Evolutionary conservation across 2,113 vertebrate species (phyloP).

Genomic region (Copsychus sechellarum): DNA sequence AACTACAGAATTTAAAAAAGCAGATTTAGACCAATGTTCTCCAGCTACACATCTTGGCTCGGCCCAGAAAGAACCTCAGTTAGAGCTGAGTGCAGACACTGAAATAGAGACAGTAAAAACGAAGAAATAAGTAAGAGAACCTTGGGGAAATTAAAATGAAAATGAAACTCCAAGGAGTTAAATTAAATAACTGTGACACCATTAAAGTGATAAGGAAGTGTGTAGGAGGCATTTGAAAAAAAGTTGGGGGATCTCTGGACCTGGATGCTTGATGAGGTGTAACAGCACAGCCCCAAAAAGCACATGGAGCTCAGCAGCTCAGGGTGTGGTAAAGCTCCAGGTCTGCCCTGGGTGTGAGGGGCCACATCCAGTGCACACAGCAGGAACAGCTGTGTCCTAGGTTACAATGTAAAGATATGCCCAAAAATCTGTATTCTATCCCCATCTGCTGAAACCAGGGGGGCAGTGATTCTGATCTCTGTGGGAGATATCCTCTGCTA

Average conservation of each 20-base stretch:
- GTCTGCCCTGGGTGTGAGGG: background rate
- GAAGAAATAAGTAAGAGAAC: background rate
- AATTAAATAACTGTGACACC: conserved; percentile 53
- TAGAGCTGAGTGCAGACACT: background rate
- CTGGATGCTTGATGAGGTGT: background rate
- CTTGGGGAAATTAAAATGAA: conserved; percentile 64
- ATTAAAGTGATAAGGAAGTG: background rate
- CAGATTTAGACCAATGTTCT: background rate
- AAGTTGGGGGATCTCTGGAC: background rate
- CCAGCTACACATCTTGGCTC: background rate
- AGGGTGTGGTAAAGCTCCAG: background rate
- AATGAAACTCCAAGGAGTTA: conserved; percentile 36
- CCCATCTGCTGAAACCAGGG: too few relatives aligned
- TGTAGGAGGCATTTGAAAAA: background rate
- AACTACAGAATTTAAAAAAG: background rate
- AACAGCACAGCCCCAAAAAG: background rate
- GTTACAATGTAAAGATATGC: too few relatives aligned
- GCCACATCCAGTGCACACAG: background rate
- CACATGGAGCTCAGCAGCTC: background rate
- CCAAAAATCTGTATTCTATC: too few relatives aligned
- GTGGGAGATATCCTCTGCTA: too few relatives aligned
- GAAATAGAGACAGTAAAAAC: background rate
- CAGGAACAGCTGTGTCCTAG: background rate
- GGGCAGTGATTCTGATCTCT: too few relatives aligned
- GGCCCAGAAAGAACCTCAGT: background rate